Evolutionary conservation across 2,888 invertebrate genomes (phyloP), one percentile per base, ranked within the genome.

Genomic region (Xylophagus ater): DNA sequence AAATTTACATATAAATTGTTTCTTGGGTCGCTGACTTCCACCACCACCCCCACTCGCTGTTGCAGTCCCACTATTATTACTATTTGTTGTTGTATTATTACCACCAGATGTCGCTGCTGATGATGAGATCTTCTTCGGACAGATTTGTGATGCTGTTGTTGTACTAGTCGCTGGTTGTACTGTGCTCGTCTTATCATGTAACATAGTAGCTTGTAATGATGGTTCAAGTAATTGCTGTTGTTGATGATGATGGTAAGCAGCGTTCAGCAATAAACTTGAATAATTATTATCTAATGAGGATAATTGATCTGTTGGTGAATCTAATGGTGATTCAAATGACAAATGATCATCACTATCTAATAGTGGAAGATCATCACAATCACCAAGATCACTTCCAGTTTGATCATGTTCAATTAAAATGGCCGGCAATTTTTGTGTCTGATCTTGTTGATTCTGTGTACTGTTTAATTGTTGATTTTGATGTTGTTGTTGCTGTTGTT

Each of bases 1-100:
- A 68, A 88, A 97, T 68, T 92, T 90, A 70, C 97, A 97, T 54
- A 97, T 96, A 65, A 94, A 97, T 64, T 97, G 93, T 62, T 96
- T 96, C 67, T 94, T 94, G n/a, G 93, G 89, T 44, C 94, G 72
- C 35, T 64, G 64, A 4, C 58, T 54, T 33, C 43, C 52, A 12
- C 41, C 37, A 12, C 31, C 33, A 34, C 50, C 46, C 33, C 52
- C 45, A 19, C 47, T 51, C 10, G 53, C 47, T 2, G 46, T 38
- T 30, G 38, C 40, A 32, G 15, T 43, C 17, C 40, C 37, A 42
- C 44, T 46, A 17, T 33, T 45, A 15, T 5, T 36, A 35, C 25
- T 26, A 26, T 31, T 41, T 38, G 37, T 33, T 37, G 40, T 18
- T 12, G 35, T 17, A 21, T 29, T 33, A 12, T 25, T 34, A 15